phyloP scores from a whole-genome alignment of 2,797 vertebrate genomes.

The Clarias laeviceps region DNA sequence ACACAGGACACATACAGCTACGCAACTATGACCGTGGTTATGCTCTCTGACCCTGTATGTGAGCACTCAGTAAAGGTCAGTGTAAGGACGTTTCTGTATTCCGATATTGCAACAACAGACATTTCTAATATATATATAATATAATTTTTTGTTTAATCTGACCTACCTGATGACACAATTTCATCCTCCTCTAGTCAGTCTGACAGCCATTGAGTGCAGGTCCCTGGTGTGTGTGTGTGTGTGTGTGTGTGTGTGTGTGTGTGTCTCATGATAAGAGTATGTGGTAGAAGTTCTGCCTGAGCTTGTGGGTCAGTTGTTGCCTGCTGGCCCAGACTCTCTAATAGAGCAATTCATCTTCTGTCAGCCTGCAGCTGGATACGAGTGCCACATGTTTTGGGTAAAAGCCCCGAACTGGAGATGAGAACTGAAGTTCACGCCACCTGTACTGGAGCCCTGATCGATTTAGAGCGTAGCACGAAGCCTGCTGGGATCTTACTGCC shows the following conservation, averaged over 20 bases:
- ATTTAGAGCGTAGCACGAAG: constrained; percentile 38
- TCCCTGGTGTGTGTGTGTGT: background rate
- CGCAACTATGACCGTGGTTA: background rate
- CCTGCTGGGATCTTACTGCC: constrained; percentile 43
- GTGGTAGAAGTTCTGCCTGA: constrained; percentile 16
- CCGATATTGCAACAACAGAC: background rate
- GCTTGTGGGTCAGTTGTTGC: constrained; percentile 52
- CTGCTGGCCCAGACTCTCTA: constrained; percentile 48
- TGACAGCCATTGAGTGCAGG: background rate
- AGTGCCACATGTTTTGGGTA: constrained; percentile 28
- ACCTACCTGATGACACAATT: constrained; percentile 39
- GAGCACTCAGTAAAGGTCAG: background rate
- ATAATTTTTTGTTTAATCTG: background rate
- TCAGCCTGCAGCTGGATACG: constrained; percentile 56
- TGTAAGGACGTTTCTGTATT: background rate
- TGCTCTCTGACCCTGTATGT: background rate
- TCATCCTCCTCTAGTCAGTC: constrained; percentile 34
- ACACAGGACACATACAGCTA: too few relatives aligned
- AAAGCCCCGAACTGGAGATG: constrained; percentile 35
- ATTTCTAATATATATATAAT: background rate
- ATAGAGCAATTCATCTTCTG: constrained; percentile 58
- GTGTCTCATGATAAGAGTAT: background rate
- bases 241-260: constrained; percentile 14
- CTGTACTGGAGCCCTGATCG: constrained; percentile 24
- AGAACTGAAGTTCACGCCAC: constrained; percentile 10